Base-by-base conservation (phyloP, 1,140 invertebrate genomes). In the Schlechtendalia chinensis region DNA sequence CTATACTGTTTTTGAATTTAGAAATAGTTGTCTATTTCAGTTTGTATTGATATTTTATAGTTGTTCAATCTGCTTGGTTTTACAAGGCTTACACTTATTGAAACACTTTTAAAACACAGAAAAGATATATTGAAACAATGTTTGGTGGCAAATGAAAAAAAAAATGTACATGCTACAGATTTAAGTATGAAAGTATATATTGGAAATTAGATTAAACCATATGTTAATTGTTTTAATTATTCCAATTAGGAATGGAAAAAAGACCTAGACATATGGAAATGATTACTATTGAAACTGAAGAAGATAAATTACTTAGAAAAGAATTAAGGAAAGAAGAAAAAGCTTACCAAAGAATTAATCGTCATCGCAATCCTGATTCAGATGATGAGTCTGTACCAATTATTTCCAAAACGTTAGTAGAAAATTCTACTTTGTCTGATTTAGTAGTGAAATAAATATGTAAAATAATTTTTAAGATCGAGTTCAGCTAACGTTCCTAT, bases 261-360 rank as follows among this genome's bases (percentile, higher is more conserved):
- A 32, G 86, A 85, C 90, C 91, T 2, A 87, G 89, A 69, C 90
- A 91, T 83, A 87, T 90, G 14, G 90, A 90, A 82, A 91, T 93
- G 87, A 92, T 96, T 1, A 92, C 90, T 29, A 90, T 97, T 29
- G 91, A 94, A 84, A 94, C 94, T 6, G 93, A 93, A 84, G 89
- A 92, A 83, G 95, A 98, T 84, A 95, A 93, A 83, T 86, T 90
- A 79, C 84, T 96, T 39, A 87, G 89, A 45, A 98, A 97, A 85
- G 89, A 93, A 85, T 89, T 94, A 12, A 89, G 94, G 17, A 96
- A 96, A 85, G 94, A 96, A 84, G 95, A 96, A 84, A 97, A 96
- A 84, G 93, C 92, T 83, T 84, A 90, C 6, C 86, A 89, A n/a
- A 92, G 90, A 82, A 88, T 89, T 89, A 80, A 88, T 85, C 74